phyloP scores from a whole-genome alignment of 1,140 invertebrate genomes.

The Proctacanthus coquilletti region DNA sequence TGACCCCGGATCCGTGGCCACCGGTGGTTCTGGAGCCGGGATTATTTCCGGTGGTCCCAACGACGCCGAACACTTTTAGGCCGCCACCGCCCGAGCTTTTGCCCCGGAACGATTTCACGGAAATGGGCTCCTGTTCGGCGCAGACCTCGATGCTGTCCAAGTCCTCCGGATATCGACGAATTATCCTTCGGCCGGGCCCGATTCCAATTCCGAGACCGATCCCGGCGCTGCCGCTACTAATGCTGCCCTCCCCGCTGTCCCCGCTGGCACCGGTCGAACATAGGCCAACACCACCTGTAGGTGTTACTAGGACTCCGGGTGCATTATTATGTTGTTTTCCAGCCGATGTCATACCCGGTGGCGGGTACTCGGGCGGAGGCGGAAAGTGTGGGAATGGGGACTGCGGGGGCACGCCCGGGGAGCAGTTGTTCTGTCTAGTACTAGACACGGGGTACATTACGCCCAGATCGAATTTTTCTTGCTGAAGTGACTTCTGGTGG shows the following conservation, averaged over 20 bases:
- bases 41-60: constrained; percentile 1
- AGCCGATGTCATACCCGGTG: not conserved
- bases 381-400: not conserved
- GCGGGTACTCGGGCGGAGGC: not conserved
- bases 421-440: too few species aligned
- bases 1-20: not conserved
- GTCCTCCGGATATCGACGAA: constrained; percentile 24
- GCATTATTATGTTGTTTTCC: too few species aligned
- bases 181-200: constrained; percentile 5
- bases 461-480: too few species aligned
- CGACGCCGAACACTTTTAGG: constrained; percentile 14
- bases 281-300: too few species aligned
- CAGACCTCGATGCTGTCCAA: constrained; percentile 26
- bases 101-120: constrained; percentile 3
- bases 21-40: not conserved
- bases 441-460: too few species aligned
- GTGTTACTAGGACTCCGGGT: too few species aligned
- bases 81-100: constrained; percentile 6
- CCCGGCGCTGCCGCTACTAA: not conserved
- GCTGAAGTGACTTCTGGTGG: constrained; percentile 1
- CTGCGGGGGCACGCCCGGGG: too few species aligned
- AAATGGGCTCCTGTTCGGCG: constrained; percentile 12
- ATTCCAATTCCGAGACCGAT: not conserved
- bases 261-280: too few species aligned
- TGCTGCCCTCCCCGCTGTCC: not conserved